A percentile compares a stretch with the other conserved stretches of the same genome.
Conservation (phyloP, 2,113 vertebrate genomes). For the Setophaga kirtlandii region DNA sequence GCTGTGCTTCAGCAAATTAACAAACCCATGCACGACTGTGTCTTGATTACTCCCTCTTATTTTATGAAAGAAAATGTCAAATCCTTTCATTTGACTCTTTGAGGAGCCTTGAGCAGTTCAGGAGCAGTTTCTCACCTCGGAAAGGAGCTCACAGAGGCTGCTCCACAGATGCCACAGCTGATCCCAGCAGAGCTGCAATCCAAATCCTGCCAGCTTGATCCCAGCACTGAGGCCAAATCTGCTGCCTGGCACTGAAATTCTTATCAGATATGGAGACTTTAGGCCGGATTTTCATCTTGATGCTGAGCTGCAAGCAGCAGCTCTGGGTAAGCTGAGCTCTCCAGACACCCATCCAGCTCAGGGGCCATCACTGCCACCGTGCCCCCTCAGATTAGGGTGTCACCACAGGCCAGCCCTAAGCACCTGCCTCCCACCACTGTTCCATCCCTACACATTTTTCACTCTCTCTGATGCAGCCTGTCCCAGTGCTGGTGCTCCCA, state of each 20-base stretch:
- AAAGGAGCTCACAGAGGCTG: neutral
- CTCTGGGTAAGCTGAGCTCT: neutral
- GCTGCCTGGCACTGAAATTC: neutral
- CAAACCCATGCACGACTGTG: neutral
- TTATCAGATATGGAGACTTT: neutral
- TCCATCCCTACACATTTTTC: rapidly evolving
- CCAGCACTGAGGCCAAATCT: neutral
- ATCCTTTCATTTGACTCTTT: neutral
- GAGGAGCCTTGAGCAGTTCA: neutral
- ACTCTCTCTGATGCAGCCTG: neutral
- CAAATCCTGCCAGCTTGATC: neutral
- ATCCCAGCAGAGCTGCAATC: neutral
- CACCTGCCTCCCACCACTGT: rapidly evolving
- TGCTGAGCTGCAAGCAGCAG: neutral
- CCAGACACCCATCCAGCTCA: neutral
- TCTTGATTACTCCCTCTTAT: neutral
- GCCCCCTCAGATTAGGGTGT: neutral
- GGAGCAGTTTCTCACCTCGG: neutral
- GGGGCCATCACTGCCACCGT: neutral
- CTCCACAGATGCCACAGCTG: neutral
- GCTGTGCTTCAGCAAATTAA: neutral
- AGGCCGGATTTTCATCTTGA: neutral
- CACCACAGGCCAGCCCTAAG: neutral
- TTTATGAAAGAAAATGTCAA: neutral
- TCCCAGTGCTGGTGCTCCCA: neutral